Evolutionary conservation across 2,797 vertebrate genomes (phyloP).

Genomic region (Tadarida brasiliensis): DNA sequence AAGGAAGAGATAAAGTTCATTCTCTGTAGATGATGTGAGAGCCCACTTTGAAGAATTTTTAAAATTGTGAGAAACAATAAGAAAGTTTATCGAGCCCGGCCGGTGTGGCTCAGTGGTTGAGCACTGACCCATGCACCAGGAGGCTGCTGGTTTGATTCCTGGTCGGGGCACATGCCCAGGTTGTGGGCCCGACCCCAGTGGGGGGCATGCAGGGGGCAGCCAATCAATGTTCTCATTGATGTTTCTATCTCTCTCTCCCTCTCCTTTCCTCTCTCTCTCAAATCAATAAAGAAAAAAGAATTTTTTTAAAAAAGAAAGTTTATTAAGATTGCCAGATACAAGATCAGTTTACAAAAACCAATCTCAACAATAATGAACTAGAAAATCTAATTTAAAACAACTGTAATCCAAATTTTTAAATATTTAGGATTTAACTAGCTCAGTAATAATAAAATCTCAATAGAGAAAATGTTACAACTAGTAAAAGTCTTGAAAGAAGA

Average conservation of each 20-base stretch:
- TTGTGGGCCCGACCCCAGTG: too few relatives aligned
- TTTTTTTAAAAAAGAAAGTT: neutral
- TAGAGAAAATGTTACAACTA: neutral
- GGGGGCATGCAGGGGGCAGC: too few relatives aligned
- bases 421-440: neutral
- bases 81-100: neutral
- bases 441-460: neutral
- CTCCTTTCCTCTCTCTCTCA: too few relatives aligned
- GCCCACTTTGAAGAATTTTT: neutral
- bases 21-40: neutral
- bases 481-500: neutral
- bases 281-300: too few relatives aligned
- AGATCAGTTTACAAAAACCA: conserved; percentile 42
- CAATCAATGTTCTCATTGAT: too few relatives aligned
- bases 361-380: neutral
- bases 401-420: neutral
- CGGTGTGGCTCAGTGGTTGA: too few relatives aligned
- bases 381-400: conserved; percentile 40
- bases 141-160: too few relatives aligned
- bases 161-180: too few relatives aligned
- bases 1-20: conserved; percentile 17
- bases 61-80: conserved; percentile 21
- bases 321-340: neutral
- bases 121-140: too few relatives aligned
- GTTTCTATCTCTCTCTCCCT: too few relatives aligned